Percentiles rank a stretch among this genome's conserved stretches.
These are phyloP conservation scores for Acomys russatus DNA, from an alignment of 2,797 vertebrate genomes.

Conservation along the genomic window DNA sequence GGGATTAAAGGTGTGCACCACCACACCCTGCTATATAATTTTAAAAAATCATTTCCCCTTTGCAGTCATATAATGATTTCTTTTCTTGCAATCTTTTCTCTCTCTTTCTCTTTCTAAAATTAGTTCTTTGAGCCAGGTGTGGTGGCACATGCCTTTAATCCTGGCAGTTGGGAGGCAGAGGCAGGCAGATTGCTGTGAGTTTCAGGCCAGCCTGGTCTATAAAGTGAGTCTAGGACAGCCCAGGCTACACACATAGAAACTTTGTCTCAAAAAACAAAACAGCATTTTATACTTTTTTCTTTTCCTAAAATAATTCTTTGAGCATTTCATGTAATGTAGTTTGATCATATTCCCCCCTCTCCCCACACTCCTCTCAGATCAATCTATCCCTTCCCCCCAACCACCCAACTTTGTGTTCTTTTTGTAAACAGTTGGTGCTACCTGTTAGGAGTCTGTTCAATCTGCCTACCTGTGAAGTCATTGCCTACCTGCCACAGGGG, in stretches of 20 bases:
- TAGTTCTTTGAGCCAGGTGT: neutral
- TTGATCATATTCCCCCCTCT: neutral
- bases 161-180: no score
- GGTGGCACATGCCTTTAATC: no score
- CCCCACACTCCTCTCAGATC: neutral
- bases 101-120: neutral
- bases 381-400: no score
- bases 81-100: slow-evolving; percentile 31
- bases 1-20: neutral
- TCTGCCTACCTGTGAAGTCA: no score
- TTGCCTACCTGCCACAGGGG: no score
- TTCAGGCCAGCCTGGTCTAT: no score
- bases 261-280: no score
- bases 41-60: slow-evolving; percentile 15
- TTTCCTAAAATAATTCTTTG: neutral
- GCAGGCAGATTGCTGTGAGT: no score
- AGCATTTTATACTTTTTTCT: neutral
- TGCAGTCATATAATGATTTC: slow-evolving; percentile 22
- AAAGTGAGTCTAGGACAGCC: no score
- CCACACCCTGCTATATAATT: slow-evolving; percentile 2
- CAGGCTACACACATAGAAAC: no score
- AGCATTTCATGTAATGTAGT: neutral
- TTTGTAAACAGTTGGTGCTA: neutral
- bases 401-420: neutral
- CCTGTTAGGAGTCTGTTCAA: neutral